phyloP scores from a whole-genome alignment of 2,888 invertebrate species.

The Nesidiocoris tenuis region DNA sequence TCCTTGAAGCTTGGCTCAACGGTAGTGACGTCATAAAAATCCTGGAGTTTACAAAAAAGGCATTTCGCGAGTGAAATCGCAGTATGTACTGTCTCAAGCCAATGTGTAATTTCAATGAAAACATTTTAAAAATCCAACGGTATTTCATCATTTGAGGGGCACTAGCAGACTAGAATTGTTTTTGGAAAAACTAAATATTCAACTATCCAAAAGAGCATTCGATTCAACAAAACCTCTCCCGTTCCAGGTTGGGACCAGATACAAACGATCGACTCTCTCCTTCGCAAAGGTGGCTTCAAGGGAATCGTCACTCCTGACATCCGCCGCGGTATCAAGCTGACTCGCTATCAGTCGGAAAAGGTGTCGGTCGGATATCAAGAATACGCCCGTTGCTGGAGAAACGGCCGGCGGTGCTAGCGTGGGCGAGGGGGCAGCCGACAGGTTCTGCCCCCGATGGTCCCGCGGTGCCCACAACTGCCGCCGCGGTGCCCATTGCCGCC shows the following conservation, averaged over 20 bases:
- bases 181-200: too few relatives aligned
- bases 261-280: slow-evolving; percentile 95
- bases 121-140: too few relatives aligned
- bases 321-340: slow-evolving; percentile 86
- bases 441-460: slow-evolving; percentile 46
- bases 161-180: too few relatives aligned
- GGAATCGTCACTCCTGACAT: slow-evolving; percentile 84
- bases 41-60: too few relatives aligned
- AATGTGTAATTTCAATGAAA: too few relatives aligned
- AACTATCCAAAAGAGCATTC: too few relatives aligned
- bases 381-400: slow-evolving; percentile 68
- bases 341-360: slow-evolving; percentile 95
- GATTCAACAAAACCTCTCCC: too few relatives aligned
- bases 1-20: too few relatives aligned
- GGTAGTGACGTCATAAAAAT: too few relatives aligned
- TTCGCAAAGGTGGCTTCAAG: slow-evolving; percentile 96
- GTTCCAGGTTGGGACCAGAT: slow-evolving; percentile 97
- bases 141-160: too few relatives aligned
- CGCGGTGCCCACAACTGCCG: slow-evolving; percentile 53
- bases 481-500: slow-evolving; percentile 52
- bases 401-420: slow-evolving; percentile 70
- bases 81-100: too few relatives aligned
- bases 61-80: too few relatives aligned
- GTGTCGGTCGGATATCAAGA: slow-evolving; percentile 85
- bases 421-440: slow-evolving; percentile 59